These are phyloP conservation scores for Bugulina stolonifera DNA, from an alignment of 2,888 invertebrate genomes.

Conservation along the genomic window DNA sequence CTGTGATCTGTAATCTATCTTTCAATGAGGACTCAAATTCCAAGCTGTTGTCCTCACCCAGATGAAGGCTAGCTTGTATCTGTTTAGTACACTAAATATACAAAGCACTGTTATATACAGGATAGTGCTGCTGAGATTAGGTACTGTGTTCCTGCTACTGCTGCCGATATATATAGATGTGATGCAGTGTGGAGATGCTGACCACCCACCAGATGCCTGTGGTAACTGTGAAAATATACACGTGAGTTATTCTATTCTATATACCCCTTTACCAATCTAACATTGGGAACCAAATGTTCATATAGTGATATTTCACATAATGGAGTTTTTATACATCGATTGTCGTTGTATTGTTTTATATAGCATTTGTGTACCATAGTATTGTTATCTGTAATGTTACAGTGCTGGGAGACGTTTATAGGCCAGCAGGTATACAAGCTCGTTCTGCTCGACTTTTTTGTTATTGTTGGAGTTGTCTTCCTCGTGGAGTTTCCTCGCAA, in stretches of 20 bases:
- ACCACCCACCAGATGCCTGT: neutral
- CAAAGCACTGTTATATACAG: too few species aligned
- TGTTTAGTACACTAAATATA: too few species aligned
- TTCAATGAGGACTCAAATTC: too few species aligned
- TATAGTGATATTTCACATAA: too few species aligned
- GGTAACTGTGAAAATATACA: slow-evolving; percentile 4
- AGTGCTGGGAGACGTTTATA: slow-evolving; percentile 27
- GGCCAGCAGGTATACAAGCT: slow-evolving; percentile 26
- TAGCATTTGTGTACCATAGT: neutral
- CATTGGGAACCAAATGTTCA: too few species aligned
- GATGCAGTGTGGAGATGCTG: neutral
- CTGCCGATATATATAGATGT: slow-evolving; percentile 20
- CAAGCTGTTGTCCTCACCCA: too few species aligned
- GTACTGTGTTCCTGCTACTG: slow-evolving; percentile 19
- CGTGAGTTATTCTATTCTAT: neutral
- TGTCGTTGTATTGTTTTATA: neutral
- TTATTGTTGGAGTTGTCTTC: slow-evolving; percentile 25
- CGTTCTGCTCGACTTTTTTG: slow-evolving; percentile 19
- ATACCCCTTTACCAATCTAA: too few species aligned
- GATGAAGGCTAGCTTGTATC: too few species aligned
- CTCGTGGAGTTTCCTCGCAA: slow-evolving; percentile 26
- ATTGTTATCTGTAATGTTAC: neutral
- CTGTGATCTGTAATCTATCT: too few species aligned
- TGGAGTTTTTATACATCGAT: neutral
- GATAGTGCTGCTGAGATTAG: slow-evolving; percentile 21